A percentile compares a stretch with the other conserved stretches of the same genome.
phyloP scores from a whole-genome alignment of 2,797 vertebrate genomes.

The Decapterus maruadsi region DNA sequence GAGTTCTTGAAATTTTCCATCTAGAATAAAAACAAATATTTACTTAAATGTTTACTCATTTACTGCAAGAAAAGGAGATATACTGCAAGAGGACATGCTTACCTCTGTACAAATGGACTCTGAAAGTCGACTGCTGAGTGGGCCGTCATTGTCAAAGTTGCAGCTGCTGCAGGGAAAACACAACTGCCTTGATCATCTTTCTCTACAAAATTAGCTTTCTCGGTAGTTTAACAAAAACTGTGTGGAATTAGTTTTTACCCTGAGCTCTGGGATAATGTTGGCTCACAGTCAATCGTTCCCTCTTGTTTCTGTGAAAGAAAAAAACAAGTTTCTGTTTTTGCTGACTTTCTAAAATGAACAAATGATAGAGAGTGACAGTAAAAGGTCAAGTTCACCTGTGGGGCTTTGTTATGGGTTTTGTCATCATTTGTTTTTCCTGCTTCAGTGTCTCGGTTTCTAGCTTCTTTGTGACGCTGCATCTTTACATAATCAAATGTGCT shows the following conservation, averaged over 20 bases:
- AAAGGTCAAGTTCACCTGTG: constrained; percentile 63
- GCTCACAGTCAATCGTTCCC: constrained; percentile 73
- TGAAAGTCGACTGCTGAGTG: constrained; percentile 63
- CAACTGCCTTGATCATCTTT: not conserved
- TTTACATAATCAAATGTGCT: constrained; percentile 86
- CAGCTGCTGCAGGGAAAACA: constrained; percentile 67
- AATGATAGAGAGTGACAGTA: not conserved
- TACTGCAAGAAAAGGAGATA: not conserved
- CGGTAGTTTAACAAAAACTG: not conserved
- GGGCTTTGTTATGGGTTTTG: constrained; percentile 24
- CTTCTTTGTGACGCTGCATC: constrained; percentile 62
- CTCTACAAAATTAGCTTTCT: not conserved
- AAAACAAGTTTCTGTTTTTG: not conserved
- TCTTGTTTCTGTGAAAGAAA: constrained; percentile 63
- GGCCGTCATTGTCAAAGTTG: constrained; percentile 65
- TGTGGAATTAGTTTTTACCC: constrained; percentile 65
- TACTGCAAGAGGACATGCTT: not conserved
- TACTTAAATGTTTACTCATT: not conserved
- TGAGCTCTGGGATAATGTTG: constrained; percentile 67
- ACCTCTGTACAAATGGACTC: constrained; percentile 83
- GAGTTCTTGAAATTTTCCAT: constrained; percentile 70
- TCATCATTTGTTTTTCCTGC: constrained; percentile 37
- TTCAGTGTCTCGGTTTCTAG: constrained; percentile 36
- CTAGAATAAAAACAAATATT: constrained; percentile 61
- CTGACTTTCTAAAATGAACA: not conserved